Base-by-base conservation (phyloP, 2,797 vertebrate genomes). In the Acipenser ruthenus region DNA sequence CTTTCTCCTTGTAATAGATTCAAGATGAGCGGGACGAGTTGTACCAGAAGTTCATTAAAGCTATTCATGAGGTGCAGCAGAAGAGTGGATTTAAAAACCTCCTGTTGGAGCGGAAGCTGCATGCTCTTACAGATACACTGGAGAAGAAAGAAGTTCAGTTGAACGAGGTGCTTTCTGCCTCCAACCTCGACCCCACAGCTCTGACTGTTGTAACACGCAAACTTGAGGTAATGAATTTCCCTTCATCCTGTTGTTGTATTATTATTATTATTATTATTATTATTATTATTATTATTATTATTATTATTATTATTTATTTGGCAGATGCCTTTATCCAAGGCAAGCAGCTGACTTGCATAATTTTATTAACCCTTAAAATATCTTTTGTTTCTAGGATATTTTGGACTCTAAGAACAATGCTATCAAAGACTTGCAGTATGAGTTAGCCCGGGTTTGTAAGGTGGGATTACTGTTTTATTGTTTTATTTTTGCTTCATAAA, bases 131-230 rank as follows among this genome's bases (percentile, higher is more conserved):
- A 0, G 64, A 78, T 0, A 60, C 74, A 0, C 73, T 94, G 82
- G 93, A 94, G 78, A 88, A 88, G 72, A 93, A 87, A 23, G 88
- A 96, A 63, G 83, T 85, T 56, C 93, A 94, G 82, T 82, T 97
- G n/a, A 76, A 73, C 0, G 84, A 90, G 10, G 84, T 92, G 50
- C 66, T 94, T 0, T 81, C 91, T 0, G 84, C 86, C 62, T 86
- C 91, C 23, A 92, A 84, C 71, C 73, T 95, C 1, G 93, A 94
- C 65, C 92, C 85, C 0, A 73, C 74, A 0, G 83, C 90, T 5
- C 79, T 94, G 3, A 74, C 73, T 0, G 76, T 80, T 9, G 68
- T 93, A 74, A 91, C 86, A 0, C 79, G 73, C 15, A 92, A 89
- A 72, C 78, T 90, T 6, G 87, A 95, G 94, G 94, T 95, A 89